A percentile compares a stretch with the other conserved stretches of the same genome.
phyloP scores from a whole-genome alignment of 2,888 invertebrate species.

The Chalcis sispes region DNA sequence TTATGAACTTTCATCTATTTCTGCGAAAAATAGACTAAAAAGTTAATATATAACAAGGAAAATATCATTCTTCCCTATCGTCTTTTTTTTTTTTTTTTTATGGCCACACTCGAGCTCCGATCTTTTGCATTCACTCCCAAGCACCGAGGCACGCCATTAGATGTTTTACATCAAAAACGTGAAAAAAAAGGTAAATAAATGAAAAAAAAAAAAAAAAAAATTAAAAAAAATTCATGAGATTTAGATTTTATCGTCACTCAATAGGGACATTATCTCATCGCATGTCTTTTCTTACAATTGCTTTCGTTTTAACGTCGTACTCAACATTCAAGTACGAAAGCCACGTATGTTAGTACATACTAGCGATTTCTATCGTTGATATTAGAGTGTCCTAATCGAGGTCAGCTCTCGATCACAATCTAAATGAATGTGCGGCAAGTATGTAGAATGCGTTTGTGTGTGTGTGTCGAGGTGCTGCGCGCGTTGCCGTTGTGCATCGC shows the following conservation, averaged over 20 bases:
- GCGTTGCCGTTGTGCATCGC: too few relatives aligned
- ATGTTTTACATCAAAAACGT: too few relatives aligned
- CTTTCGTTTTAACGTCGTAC: constrained; percentile 16
- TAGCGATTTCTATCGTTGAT: constrained; percentile 31
- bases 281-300: constrained; percentile 17
- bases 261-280: constrained; percentile 37
- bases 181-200: too few relatives aligned
- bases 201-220: constrained; percentile 11
- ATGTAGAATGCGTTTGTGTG: too few relatives aligned
- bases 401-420: constrained; percentile 43
- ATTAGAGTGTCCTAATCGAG: constrained; percentile 46
- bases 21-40: too few relatives aligned
- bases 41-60: too few relatives aligned
- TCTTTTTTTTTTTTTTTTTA: too few relatives aligned
- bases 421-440: constrained; percentile 36
- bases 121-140: too few relatives aligned
- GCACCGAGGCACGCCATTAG: too few relatives aligned
- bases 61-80: too few relatives aligned
- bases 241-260: constrained; percentile 41
- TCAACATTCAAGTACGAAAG: constrained; percentile 26
- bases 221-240: constrained; percentile 8
- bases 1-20: too few relatives aligned
- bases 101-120: too few relatives aligned
- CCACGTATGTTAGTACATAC: constrained; percentile 23
- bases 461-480: constrained; percentile 14